Evolutionary conservation across 2,888 invertebrate species (phyloP), one percentile per base, ranked within the genome.

Genomic region (Ypsolopha sequella): DNA sequence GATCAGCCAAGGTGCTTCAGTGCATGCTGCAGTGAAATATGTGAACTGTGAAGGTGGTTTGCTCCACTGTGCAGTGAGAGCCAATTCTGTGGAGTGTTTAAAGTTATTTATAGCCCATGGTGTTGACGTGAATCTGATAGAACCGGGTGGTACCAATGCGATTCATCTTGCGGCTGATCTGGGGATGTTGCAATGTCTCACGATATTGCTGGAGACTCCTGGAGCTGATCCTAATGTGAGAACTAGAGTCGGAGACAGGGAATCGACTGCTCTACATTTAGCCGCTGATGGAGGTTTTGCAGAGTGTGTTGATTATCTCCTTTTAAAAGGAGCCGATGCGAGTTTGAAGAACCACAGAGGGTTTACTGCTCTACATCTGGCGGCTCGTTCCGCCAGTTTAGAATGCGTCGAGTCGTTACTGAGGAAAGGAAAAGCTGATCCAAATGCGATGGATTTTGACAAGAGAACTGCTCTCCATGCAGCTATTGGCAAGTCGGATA

Each of bases 211-310:
- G 41, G 92, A 93, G 59, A 91, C 91, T 6, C 92, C 94, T 48
- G 89, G 91, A 54, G 89, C 91, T 1, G 91, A 94, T 63, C 88
- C 93, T 1, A 91, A 94, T 62, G 89, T 91, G 0, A 87, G 91
- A 55, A 92, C 93, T 44, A 81, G 90, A 56, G 89, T 90, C 36
- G 89, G 91, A 6, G 93, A 92, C 53, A 92, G 93, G 61, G 92
- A 93, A 57, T 91, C 93, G 9, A 94, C 93, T 0, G 91, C 95
- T 0, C 67, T 95, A 52, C 97, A 97, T 81, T 80, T 96, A 56
- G 95, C 96, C 0, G 95, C 96, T 0, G 96, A 96, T 67, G 94
- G 94, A 52, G 95, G 96, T 1, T 94, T 94, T 66, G 89, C 89
- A 9, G 94, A 96, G 51, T 95, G 95, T 62, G 90, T 96, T 0